A percentile compares a stretch with the other conserved stretches of the same genome.
Conservation (phyloP, 2,113 vertebrate species). For the Nycticryphes semicollaris region DNA sequence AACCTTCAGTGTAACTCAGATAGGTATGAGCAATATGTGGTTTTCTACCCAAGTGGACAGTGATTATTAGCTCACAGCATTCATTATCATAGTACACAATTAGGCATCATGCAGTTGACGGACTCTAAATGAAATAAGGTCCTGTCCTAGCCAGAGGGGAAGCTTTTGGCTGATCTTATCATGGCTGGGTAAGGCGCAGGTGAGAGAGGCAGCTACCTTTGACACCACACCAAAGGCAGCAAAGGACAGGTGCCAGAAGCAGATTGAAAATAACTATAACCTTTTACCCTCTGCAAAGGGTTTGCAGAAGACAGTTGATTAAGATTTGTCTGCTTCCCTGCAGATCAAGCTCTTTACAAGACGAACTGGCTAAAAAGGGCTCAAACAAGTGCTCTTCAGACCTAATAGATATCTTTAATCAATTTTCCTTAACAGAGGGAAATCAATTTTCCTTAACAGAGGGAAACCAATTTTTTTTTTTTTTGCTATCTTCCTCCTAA, state of each 20-base stretch:
- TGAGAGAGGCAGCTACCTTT: not conserved
- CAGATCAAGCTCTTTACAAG: not conserved
- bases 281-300: not conserved
- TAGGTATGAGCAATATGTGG: not conserved
- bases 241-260: not conserved
- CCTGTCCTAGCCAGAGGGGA: not conserved
- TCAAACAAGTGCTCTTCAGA: not conserved
- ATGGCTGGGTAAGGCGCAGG: not conserved
- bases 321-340: not conserved
- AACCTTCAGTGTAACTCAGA: not conserved
- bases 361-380: not conserved
- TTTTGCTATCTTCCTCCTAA: not conserved
- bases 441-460: not conserved
- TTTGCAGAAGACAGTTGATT: not conserved
- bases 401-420: not conserved
- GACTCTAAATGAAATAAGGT: not conserved
- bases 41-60: not conserved
- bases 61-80: not conserved
- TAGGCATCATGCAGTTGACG: not conserved
- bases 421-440: not conserved
- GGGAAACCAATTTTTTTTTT: not conserved
- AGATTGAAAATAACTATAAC: not conserved
- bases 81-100: not conserved
- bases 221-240: not conserved
- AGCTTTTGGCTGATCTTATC: not conserved